phyloP scores from a whole-genome alignment of 2,888 invertebrate genomes.

The Drosophila barbarae region DNA sequence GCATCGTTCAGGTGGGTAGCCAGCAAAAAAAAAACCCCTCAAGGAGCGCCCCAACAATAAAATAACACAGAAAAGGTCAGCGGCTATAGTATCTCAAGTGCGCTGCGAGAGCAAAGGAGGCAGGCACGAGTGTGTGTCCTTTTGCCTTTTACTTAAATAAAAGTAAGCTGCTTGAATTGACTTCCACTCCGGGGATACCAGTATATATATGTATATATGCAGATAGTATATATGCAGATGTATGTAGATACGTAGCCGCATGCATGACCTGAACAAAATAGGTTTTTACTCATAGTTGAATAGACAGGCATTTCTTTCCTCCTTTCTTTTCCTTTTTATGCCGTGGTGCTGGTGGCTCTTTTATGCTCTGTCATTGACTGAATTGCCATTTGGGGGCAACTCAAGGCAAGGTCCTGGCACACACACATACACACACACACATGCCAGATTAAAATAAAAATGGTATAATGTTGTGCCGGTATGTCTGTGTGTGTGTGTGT shows the following conservation, averaged over 20 bases:
- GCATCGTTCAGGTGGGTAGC: conserved; percentile 24
- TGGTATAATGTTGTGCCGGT: conserved; percentile 32
- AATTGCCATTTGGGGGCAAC: conserved; percentile 81
- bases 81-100: conserved; percentile 29
- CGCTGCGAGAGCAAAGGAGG: conserved; percentile 10
- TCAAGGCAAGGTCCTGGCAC: conserved; percentile 21
- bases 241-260: conserved; percentile 24
- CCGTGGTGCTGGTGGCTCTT: conserved; percentile 27
- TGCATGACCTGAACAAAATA: conserved; percentile 61
- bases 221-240: conserved; percentile 12
- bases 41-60: conserved; percentile 16
- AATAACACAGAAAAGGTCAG: conserved; percentile 32
- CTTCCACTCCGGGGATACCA: conserved; percentile 47
- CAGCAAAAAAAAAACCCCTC: conserved; percentile 2
- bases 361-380: conserved; percentile 68
- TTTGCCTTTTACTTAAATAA: conserved; percentile 51
- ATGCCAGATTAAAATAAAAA: conserved; percentile 43
- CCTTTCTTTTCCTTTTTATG: conserved; percentile 14
- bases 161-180: conserved; percentile 65
- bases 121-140: conserved; percentile 9
- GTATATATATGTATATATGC: conserved; percentile 3
- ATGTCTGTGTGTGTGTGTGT: conserved; percentile 30
- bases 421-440: conserved; percentile 18
- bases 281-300: conserved; percentile 60
- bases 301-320: conserved; percentile 54